Percentiles rank a stretch among this genome's conserved stretches.
Evolutionary conservation across 1,140 invertebrate species (phyloP).

Genomic region (Maniola jurtina): DNA sequence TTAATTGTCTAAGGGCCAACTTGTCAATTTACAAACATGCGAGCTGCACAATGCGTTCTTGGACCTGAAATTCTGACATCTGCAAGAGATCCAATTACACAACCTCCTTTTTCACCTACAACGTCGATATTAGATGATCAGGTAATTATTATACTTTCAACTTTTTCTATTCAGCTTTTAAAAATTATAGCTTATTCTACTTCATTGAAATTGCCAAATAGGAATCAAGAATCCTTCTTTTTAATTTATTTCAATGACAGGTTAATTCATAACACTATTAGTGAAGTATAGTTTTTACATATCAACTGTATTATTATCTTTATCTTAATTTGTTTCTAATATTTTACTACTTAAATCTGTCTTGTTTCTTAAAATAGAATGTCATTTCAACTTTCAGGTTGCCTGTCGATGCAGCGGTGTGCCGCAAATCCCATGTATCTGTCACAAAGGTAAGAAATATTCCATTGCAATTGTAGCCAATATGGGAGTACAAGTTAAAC

Average conservation of each 20-base stretch:
- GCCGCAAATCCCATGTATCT: slow-evolving; percentile 25
- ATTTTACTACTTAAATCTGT: no score
- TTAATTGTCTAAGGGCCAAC: slow-evolving; percentile 21
- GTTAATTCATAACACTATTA: no score
- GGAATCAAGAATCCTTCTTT: no score
- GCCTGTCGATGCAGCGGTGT: background rate
- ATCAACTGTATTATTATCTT: background rate
- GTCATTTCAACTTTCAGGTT: background rate
- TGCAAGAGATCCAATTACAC: background rate
- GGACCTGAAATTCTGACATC: slow-evolving; percentile 41
- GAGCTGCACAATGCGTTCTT: slow-evolving; percentile 61
- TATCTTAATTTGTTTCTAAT: background rate
- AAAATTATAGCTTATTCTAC: no score
- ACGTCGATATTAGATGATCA: slow-evolving; percentile 19
- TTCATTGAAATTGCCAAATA: no score
- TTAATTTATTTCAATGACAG: no score
- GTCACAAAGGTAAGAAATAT: slow-evolving; percentile 45
- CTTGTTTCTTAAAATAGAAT: no score
- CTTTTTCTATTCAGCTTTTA: background rate
- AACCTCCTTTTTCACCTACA: background rate
- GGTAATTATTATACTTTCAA: slow-evolving; percentile 36
- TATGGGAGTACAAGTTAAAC: slow-evolving; percentile 60
- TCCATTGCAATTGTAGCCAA: slow-evolving; percentile 26
- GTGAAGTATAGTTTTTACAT: no score
- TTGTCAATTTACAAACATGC: slow-evolving; percentile 57